Evolutionary conservation across 1,140 invertebrate species (phyloP), one percentile per base, ranked within the genome.

Genomic region (Sarcophaga bullata): DNA sequence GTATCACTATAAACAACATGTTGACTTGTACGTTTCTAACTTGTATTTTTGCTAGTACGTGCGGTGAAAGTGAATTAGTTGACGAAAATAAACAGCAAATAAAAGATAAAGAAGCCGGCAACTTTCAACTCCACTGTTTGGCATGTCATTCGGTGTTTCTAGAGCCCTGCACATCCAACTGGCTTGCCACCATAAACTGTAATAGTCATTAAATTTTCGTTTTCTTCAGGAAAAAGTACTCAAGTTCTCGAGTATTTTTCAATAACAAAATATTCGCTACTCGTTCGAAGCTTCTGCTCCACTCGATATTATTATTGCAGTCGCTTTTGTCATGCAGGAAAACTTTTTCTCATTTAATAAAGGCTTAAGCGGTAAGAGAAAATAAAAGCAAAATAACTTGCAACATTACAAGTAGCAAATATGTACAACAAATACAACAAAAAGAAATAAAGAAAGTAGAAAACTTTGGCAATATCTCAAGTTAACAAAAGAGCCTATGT

Each of bases 1-100:
- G 25, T 4, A 37, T 37, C 25, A 4, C 25, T 37, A 37, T 37
- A n/a, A 37, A 37, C 25, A 37, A 37, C 25, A 37, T 37, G 25
- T 37, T 37, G 1, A 37, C 25, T 37, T 4, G 25, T 37, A 37
- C 4, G 25, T 37, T 37, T 37, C 4, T 68, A 19, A 68, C 62
- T 25, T 68, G 62, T 68, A 73, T 76, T 80, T 80, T 62, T 19
- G 78, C 50, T 80, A 62, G 58, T 73, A 83, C 82, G 82, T 83
- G 82, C 82, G 82, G 76, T 80, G 82, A 83, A 83, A 83, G 82
- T 83, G 82, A 83, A 83, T 83, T 50, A 83, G 8, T 46, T 80
- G 78, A n/a, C 48, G 73, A 76, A 83, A 54, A 80, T 73, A 72
- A 52, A n/a, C 54, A 80, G 76, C 11, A 48, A 47, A 75, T 75